phyloP scores from a whole-genome alignment of 92 coral and sea anemone genomes.

The Phenganax subtilis region DNA sequence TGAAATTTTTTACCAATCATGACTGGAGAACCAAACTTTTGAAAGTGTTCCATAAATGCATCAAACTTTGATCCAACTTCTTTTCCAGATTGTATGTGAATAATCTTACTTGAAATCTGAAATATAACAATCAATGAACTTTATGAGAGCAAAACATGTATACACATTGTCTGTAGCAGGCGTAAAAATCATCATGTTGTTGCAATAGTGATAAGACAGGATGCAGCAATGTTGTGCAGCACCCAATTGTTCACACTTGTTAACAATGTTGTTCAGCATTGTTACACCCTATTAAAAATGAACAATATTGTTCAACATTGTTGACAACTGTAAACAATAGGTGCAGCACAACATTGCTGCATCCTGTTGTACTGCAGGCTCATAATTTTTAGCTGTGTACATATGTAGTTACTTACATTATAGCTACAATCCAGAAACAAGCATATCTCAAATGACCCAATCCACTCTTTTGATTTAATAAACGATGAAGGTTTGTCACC shows the following conservation, averaged over 20 bases:
- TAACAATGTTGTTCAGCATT: no score
- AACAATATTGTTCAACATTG: no score
- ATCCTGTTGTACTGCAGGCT: no score
- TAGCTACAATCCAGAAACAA: constrained; percentile 72
- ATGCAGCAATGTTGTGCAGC: no score
- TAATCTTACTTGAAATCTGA: constrained; percentile 73
- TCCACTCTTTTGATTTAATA: constrained; percentile 81
- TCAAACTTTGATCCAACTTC: constrained; percentile 53
- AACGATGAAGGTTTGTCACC: constrained; percentile 77
- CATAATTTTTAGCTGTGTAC: not conserved
- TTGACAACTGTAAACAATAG: no score
- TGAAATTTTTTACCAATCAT: constrained; percentile 72
- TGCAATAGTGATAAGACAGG: no score
- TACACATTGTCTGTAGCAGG: not conserved
- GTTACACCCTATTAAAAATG: no score
- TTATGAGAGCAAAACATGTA: not conserved
- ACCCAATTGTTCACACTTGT: no score
- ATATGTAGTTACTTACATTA: constrained; percentile 54
- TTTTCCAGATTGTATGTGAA: constrained; percentile 62
- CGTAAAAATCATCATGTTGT: no score
- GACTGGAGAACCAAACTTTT: constrained; percentile 69
- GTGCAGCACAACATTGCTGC: no score
- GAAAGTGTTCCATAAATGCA: constrained; percentile 63
- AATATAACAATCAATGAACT: not conserved
- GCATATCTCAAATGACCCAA: constrained; percentile 89